phyloP scores from a whole-genome alignment of 92 coral and sea anemone species.

The Zoanthus solanderi region DNA sequence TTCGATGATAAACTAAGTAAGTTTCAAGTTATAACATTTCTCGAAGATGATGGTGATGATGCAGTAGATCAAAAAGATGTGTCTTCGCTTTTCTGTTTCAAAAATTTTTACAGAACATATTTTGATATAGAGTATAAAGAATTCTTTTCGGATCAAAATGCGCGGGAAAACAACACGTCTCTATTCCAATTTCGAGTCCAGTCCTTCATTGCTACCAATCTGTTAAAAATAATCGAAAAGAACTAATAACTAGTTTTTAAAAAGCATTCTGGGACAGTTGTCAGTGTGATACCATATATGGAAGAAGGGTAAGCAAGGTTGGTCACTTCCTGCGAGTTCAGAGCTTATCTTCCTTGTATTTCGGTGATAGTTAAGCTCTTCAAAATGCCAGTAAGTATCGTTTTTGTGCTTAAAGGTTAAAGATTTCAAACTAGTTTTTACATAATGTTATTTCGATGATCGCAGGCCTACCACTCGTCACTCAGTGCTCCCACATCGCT shows the following conservation, averaged over 20 bases:
- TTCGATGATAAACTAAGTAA: background rate
- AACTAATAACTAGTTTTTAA: background rate
- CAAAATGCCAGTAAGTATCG: conserved; percentile 47
- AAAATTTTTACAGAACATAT: background rate
- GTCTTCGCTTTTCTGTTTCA: background rate
- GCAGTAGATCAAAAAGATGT: background rate
- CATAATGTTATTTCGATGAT: conserved; percentile 8
- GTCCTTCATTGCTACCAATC: background rate
- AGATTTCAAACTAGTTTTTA: background rate
- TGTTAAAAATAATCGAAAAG: background rate
- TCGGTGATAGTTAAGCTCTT: background rate
- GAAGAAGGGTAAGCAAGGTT: conserved; percentile 27
- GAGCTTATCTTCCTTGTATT: background rate
- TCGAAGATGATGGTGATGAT: too few relatives aligned
- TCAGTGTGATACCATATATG: conserved; percentile 36
- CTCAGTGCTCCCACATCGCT: conserved; percentile 82
- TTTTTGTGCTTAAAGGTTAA: background rate
- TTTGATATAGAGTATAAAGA: background rate
- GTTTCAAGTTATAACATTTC: background rate
- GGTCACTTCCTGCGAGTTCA: conserved; percentile 34
- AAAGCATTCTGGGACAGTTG: conserved; percentile 36
- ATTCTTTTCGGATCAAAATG: conserved; percentile 12
- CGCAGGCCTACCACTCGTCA: conserved; percentile 96
- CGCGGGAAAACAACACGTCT: conserved; percentile 14
- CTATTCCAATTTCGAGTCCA: background rate